Base-by-base conservation (phyloP, 2,797 vertebrate species). In the Neoniphon sammara region DNA sequence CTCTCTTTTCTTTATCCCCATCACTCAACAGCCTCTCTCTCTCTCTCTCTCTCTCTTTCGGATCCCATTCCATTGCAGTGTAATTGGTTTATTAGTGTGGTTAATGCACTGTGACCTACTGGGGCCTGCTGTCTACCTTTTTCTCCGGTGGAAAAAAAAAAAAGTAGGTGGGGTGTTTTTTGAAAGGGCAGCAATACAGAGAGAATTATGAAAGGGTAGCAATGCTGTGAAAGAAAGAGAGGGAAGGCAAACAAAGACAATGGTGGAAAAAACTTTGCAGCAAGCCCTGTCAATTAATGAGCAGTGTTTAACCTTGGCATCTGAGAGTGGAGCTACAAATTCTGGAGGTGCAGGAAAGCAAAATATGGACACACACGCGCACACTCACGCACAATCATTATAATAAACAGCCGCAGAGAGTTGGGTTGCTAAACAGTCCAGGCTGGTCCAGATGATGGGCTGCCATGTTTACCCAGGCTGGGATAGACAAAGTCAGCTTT, bases 71-170 rank as follows among this genome's bases (percentile, higher is more conserved):
- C 84, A 69, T 62, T 55, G 85, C 80, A 72, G 75, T 31, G 73
- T 90, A 91, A 91, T 91, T 81, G 90, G 82, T 91, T 91, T 91
- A 90, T 91, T 89, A 92, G 88, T 87, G 90, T 91, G 91, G 71
- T 90, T 91, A 91, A 91, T 91, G 90, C 89, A 84, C 87, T 88
- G 89, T 91, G 90, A 91, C 89, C 83, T 84, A 70, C 83, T 78
- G 81, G 83, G 78, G 82, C 77, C 76, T 52, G 74, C 79, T 44
- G 49, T 82, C 74, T 87, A 85, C 88, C 85, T 85, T 80, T 78
- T 81, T 23, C 34, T 17, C 62, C 72, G 79, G 68, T n/a, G 53
- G 3, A 9, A 15, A 27, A 56, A 47, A 25, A 54, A 46, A 55
- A 56, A 15, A 52, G 66, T 42, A 66, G 56, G 66, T 64, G 36